phyloP scores from a whole-genome alignment of 1,140 invertebrate species.

The Zophobas atratus region DNA sequence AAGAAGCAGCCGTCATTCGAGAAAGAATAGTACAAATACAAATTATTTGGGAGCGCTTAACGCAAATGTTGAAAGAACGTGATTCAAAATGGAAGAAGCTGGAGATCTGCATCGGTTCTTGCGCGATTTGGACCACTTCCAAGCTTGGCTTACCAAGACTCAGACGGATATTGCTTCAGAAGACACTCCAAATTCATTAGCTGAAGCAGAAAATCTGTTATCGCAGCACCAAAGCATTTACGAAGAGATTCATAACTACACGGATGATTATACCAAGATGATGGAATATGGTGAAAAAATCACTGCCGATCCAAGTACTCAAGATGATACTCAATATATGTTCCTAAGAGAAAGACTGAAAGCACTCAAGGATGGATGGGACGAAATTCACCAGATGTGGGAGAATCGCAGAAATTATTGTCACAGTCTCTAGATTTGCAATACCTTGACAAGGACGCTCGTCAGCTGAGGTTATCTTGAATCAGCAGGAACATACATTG shows the following conservation, averaged over 20 bases:
- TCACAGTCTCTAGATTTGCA: slow-evolving; percentile 96
- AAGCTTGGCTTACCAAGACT: slow-evolving; percentile 96
- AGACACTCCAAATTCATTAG: slow-evolving; percentile 95
- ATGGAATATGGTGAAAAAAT: slow-evolving; percentile 99
- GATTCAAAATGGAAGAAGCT: slow-evolving; percentile 99
- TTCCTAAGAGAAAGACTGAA: slow-evolving; percentile 97
- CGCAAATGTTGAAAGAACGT: slow-evolving; percentile 97
- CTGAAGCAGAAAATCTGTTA: slow-evolving; percentile 96
- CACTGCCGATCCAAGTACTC: slow-evolving; percentile 82
- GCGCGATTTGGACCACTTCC: slow-evolving; percentile 98
- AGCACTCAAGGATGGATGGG: slow-evolving; percentile 98
- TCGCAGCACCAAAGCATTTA: slow-evolving; percentile 97
- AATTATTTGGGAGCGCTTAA: slow-evolving; percentile 95
- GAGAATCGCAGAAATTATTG: slow-evolving; percentile 95
- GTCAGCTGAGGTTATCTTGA: slow-evolving; percentile 98
- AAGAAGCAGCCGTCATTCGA: slow-evolving; percentile 93
- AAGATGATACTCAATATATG: slow-evolving; percentile 99
- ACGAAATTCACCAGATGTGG: slow-evolving; percentile 99
- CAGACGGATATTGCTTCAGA: slow-evolving; percentile 98
- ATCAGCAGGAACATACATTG: slow-evolving; percentile 97
- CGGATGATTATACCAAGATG: slow-evolving; percentile 98
- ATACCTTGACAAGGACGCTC: slow-evolving; percentile 96
- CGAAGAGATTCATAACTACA: slow-evolving; percentile 99
- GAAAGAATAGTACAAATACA: slow-evolving; percentile 93
- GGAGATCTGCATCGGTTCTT: slow-evolving; percentile 99